phyloP scores from a whole-genome alignment of 2,113 vertebrate species.

The Clarias gariepinus region DNA sequence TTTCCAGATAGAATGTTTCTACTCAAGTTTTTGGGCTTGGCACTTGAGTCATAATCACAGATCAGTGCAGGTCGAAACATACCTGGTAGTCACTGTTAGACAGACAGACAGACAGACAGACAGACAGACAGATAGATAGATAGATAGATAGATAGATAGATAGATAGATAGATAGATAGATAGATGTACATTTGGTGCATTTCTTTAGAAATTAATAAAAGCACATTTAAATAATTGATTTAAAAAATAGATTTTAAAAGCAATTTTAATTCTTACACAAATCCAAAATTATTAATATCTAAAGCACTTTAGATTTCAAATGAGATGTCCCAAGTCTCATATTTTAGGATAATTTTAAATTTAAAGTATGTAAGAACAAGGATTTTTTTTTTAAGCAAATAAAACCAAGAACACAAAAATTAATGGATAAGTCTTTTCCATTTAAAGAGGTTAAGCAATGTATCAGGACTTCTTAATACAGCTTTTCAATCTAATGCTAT shows the following conservation, averaged over 20 bases:
- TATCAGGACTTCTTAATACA: not conserved
- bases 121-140: too few relatives aligned
- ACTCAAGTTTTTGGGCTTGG: not conserved
- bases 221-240: not conserved
- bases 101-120: too few relatives aligned
- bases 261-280: not conserved
- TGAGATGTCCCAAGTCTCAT: not conserved
- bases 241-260: too few relatives aligned
- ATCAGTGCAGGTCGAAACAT: not conserved
- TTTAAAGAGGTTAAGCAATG: not conserved
- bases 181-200: not conserved
- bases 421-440: not conserved
- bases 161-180: not conserved
- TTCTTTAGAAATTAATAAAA: not conserved
- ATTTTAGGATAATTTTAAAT: conserved; percentile 1
- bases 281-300: not conserved
- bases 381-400: not conserved
- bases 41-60: not conserved
- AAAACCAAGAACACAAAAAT: not conserved
- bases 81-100: too few relatives aligned
- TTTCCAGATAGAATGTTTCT: not conserved
- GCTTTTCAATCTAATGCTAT: not conserved
- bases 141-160: not conserved
- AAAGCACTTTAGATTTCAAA: not conserved
- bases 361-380: not conserved